Evolutionary conservation across 2,113 vertebrate genomes (phyloP).

Genomic region (Empidonax traillii): DNA sequence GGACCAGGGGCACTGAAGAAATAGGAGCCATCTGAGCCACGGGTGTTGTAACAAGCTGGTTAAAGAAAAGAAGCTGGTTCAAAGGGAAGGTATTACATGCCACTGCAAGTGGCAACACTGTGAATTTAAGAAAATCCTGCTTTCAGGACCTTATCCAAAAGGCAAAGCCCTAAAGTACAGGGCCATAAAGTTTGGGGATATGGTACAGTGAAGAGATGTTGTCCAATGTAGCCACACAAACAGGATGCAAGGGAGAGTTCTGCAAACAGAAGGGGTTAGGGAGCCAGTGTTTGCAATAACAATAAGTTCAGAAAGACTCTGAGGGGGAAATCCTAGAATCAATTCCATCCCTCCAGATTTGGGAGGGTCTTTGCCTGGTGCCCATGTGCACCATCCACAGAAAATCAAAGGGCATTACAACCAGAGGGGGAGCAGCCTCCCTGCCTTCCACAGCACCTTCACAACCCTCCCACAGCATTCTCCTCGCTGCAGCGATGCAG

Average conservation of each 20-base stretch:
- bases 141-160: not conserved
- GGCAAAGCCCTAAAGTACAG: not conserved
- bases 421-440: not conserved
- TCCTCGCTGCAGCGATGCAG: fast-evolving
- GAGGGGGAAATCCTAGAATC: not conserved
- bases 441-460: not conserved
- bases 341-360: not conserved
- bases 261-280: not conserved
- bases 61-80: not conserved
- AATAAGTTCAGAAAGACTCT: not conserved
- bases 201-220: not conserved
- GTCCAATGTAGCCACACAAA: not conserved
- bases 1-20: not conserved
- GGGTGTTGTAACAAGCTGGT: not conserved
- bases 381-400: not conserved
- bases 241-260: not conserved
- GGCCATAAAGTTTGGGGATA: not conserved
- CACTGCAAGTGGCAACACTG: not conserved
- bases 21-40: not conserved
- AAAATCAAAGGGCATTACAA: not conserved
- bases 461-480: not conserved
- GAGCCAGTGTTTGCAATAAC: not conserved
- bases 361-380: not conserved
- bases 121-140: not conserved
- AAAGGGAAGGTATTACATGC: not conserved